Base-by-base conservation (phyloP, 2,113 vertebrate species). In the Platysteira castanea region DNA sequence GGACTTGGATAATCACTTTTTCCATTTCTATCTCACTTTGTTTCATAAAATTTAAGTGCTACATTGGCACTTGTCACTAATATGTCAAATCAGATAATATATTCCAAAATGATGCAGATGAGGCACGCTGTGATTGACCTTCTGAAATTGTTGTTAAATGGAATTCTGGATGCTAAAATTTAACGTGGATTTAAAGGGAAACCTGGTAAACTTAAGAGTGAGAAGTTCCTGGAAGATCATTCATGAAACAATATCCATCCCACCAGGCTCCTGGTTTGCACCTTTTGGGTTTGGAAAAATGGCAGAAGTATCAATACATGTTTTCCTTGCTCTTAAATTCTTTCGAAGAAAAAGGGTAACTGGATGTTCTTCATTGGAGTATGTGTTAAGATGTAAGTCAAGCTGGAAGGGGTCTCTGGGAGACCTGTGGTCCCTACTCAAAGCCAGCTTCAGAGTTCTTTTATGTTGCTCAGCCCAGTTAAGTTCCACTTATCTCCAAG, bases 291-390 rank as follows among this genome's bases (percentile, higher is more conserved):
- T 41, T 42, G 19, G 18, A 6, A 95, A 87, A 81, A 65, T 11
- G 33, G 11, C 16, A 11, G 2, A 35, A 85, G 3, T 23, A 59
- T 9, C 12, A 49, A 31, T 6, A 1, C 0, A 28, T 14, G 7
- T 33, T 57, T 70, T 44, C 52, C 11, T 28, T n/a, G 24, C 16
- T 89, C n/a, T 44, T 65, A 13, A 57, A 67, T 61, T 53, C 16
- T 37, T 82, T 17, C 2, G 0, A 86, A 69, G 9, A 52, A 54
- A 37, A 83, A 56, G 23, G 7, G 2, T 23, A 68, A 63, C 12
- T 53, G 15, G 26, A 50, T 6, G 6, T 23, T 60, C 30, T 59
- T 89, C 35, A 41, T 71, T 59, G 8, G 46, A 71, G 1, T 15
- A 68, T 37, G 7, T 5, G 15, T 2, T 50, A 35, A 83, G 16